phyloP scores from a whole-genome alignment of 2,888 invertebrate genomes.

The Ganaspis brasiliensis region DNA sequence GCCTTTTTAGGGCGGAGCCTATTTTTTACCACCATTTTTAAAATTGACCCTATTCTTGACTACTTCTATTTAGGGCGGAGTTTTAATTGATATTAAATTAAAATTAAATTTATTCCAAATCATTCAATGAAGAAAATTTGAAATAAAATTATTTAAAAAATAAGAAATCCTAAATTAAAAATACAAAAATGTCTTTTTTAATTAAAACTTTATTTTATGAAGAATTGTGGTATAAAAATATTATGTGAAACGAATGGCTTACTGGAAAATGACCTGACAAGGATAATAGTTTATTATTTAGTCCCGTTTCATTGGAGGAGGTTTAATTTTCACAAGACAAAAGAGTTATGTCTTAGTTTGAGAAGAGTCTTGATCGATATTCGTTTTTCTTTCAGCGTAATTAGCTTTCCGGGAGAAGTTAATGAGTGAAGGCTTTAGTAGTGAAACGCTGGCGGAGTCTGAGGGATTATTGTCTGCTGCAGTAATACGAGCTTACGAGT shows the following conservation, averaged over 20 bases:
- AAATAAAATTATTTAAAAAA: no score
- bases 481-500: slow-evolving; percentile 62
- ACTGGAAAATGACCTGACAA: not conserved
- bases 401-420: slow-evolving; percentile 46
- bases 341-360: not conserved
- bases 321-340: not conserved
- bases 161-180: no score
- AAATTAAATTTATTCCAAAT: no score
- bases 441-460: slow-evolving; percentile 54
- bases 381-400: slow-evolving; percentile 17
- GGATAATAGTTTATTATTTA: not conserved
- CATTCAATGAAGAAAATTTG: no score
- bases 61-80: no score
- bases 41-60: no score
- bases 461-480: slow-evolving; percentile 62
- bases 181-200: no score
- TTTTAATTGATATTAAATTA: no score
- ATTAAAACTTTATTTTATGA: no score
- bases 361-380: slow-evolving; percentile 28
- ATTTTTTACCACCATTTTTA: no score
- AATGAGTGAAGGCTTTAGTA: slow-evolving; percentile 57
- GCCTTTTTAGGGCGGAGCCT: no score
- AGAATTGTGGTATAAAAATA: not conserved
- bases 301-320: not conserved
- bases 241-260: not conserved